Evolutionary conservation across 2,113 vertebrate genomes (phyloP).

Genomic region (Cricetomys ansorgei): DNA sequence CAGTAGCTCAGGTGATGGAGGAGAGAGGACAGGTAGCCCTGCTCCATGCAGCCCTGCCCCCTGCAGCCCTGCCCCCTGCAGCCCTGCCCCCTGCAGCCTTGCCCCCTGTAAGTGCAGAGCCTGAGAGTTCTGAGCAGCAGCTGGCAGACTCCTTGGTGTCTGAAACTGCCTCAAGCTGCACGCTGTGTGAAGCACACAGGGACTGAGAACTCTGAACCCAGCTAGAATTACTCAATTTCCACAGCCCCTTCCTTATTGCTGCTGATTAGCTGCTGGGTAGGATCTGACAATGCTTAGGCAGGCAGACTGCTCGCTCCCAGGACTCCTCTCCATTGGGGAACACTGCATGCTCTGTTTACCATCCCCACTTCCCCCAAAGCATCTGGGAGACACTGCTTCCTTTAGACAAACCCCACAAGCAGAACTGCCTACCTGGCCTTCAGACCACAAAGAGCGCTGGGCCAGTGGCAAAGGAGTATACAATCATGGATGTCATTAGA

Average conservation of each 20-base stretch:
- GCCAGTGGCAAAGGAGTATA: background rate
- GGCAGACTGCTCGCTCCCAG: too few species aligned
- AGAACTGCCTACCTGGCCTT: background rate
- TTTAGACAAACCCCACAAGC: background rate
- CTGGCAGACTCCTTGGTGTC: background rate
- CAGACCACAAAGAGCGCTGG: background rate
- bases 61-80: too few species aligned
- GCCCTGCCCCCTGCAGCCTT: too few species aligned
- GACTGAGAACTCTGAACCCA: background rate
- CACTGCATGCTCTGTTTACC: too few species aligned
- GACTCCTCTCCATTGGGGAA: too few species aligned
- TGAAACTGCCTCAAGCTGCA: background rate
- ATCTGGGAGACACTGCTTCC: background rate
- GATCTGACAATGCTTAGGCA: too few species aligned
- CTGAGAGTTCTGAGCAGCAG: background rate
- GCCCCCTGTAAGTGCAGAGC: background rate
- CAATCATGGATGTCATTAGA: rapidly evolving
- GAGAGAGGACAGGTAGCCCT: background rate
- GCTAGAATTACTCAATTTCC: too few species aligned
- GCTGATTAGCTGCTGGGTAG: too few species aligned
- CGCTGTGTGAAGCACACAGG: background rate
- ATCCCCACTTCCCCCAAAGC: background rate
- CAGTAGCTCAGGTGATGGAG: background rate
- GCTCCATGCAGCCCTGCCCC: background rate
- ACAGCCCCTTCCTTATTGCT: too few species aligned